A percentile compares a stretch with the other conserved stretches of the same genome.
phyloP scores from a whole-genome alignment of 1,140 invertebrate genomes.

The Ladona fulva region DNA sequence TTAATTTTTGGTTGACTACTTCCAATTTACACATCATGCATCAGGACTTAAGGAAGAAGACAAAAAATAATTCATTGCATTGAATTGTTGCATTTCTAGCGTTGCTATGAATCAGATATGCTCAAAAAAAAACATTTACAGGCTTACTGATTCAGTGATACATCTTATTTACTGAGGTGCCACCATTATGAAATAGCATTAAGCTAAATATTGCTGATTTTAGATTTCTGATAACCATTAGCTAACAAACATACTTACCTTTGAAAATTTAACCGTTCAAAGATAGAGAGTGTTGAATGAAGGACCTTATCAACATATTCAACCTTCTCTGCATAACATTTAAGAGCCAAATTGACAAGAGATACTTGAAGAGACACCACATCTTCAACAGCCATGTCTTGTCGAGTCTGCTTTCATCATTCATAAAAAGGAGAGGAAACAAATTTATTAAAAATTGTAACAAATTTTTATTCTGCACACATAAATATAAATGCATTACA shows the following conservation, averaged over 20 bases:
- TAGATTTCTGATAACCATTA: neutral
- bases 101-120: no score
- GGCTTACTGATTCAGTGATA: no score
- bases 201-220: neutral
- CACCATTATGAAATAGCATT: neutral
- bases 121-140: no score
- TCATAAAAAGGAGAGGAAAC: no score
- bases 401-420: constrained; percentile 62
- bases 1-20: no score
- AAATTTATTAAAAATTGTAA: no score
- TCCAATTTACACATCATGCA: no score
- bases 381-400: constrained; percentile 92
- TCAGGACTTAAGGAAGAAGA: no score
- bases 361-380: constrained; percentile 93
- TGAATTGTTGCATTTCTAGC: no score
- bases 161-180: neutral
- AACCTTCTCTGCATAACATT: constrained; percentile 89
- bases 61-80: no score
- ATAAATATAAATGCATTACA: no score
- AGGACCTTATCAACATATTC: constrained; percentile 95
- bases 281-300: constrained; percentile 78
- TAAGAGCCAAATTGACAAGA: constrained; percentile 87
- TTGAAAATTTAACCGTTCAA: constrained; percentile 66
- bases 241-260: constrained; percentile 44
- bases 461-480: no score